Evolutionary conservation across 1,140 invertebrate genomes (phyloP).

Genomic region (Ips nitidus): DNA sequence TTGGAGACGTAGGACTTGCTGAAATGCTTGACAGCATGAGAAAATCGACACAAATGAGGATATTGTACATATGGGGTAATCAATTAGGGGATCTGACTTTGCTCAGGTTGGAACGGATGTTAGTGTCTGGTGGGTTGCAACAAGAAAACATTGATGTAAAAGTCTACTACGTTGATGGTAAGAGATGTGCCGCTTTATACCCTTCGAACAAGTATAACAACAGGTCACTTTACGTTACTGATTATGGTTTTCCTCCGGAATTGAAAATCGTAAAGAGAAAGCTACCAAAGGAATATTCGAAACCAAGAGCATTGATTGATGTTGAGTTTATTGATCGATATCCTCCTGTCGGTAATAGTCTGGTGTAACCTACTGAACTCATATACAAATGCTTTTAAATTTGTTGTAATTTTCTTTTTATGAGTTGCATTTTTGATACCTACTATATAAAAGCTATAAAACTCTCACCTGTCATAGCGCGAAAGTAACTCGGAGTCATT

Average conservation of each 20-base stretch:
- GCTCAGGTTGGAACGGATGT: slow-evolving; percentile 56
- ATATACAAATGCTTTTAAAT: too few species aligned
- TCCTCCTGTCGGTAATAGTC: slow-evolving; percentile 31
- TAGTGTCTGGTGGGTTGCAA: slow-evolving; percentile 54
- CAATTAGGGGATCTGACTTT: slow-evolving; percentile 15
- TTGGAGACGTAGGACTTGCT: slow-evolving; percentile 14
- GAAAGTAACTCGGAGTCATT: neutral
- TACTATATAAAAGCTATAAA: neutral
- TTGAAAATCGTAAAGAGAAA: slow-evolving; percentile 45
- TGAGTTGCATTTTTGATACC: too few species aligned
- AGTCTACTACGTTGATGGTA: slow-evolving; percentile 57
- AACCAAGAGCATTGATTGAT: slow-evolving; percentile 36
- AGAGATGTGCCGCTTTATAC: slow-evolving; percentile 56
- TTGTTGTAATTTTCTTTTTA: too few species aligned
- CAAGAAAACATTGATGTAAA: slow-evolving; percentile 59
- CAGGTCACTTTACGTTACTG: slow-evolving; percentile 43
- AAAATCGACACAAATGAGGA: slow-evolving; percentile 55
- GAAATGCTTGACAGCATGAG: slow-evolving; percentile 59
- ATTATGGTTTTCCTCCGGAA: slow-evolving; percentile 42
- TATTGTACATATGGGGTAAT: slow-evolving; percentile 61
- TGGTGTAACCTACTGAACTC: too few species aligned
- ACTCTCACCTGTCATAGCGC: slow-evolving; percentile 16
- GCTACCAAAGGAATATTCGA: slow-evolving; percentile 32
- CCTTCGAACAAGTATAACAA: slow-evolving; percentile 47
- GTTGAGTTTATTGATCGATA: slow-evolving; percentile 42